Percentiles rank a stretch among this genome's conserved stretches.
Evolutionary conservation across 2,888 invertebrate genomes (phyloP).

Genomic region (Dasysyrphus tricinctus): DNA sequence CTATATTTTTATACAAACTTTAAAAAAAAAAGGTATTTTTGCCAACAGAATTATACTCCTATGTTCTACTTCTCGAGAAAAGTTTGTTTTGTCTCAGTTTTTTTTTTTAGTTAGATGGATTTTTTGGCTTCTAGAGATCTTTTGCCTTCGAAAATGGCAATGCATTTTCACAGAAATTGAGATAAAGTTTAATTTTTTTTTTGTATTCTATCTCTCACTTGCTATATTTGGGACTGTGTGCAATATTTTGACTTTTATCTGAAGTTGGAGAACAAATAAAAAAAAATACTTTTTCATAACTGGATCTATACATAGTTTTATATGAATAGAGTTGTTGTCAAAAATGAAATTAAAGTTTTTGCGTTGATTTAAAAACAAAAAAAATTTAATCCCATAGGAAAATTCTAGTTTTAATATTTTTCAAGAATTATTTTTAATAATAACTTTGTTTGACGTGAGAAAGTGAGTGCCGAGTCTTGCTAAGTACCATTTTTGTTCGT

Average conservation of each 20-base stretch:
- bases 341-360: conserved; percentile 18
- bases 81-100: conserved; percentile 50
- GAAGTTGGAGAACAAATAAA: conserved; percentile 13
- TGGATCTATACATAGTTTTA: background rate
- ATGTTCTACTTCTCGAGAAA: conserved; percentile 39
- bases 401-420: background rate
- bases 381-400: background rate
- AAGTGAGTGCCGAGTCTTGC: background rate
- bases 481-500: background rate
- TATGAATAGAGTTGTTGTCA: background rate
- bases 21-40: conserved; percentile 29
- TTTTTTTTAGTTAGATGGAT: conserved; percentile 22
- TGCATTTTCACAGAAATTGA: conserved; percentile 19
- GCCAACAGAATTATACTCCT: conserved; percentile 66
- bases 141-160: conserved; percentile 30
- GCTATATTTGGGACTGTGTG: conserved; percentile 1
- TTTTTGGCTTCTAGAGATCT: conserved; percentile 44
- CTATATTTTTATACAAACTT: background rate
- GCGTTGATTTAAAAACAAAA: conserved; percentile 7
- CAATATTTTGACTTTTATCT: conserved; percentile 38
- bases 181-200: conserved; percentile 28
- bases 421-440: conserved; percentile 1
- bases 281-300: conserved; percentile 11
- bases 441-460: background rate
- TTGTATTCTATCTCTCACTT: background rate